Evolutionary conservation across 2,888 invertebrate species (phyloP).

Genomic region (Nowickia ferox): DNA sequence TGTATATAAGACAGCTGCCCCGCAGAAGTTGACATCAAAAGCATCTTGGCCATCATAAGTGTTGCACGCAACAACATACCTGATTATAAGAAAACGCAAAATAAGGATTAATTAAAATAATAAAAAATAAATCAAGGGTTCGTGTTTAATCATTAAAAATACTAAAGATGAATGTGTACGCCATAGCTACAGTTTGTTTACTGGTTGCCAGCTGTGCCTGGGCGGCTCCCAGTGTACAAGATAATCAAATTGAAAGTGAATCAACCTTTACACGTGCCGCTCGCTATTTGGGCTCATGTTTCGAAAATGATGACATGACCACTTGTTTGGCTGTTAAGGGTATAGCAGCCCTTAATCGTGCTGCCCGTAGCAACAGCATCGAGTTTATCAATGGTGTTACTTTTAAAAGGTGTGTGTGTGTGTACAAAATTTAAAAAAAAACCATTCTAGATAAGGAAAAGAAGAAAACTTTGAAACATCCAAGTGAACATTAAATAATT

Average conservation of each 20-base stretch:
- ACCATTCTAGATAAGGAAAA: neutral
- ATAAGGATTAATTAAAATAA: slow-evolving; percentile 45
- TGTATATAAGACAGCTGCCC: slow-evolving; percentile 82
- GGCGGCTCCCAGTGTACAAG: slow-evolving; percentile 81
- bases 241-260: slow-evolving; percentile 83
- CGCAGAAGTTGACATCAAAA: slow-evolving; percentile 82
- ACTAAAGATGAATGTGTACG: slow-evolving; percentile 82
- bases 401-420: slow-evolving; percentile 84
- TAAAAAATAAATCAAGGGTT: slow-evolving; percentile 11
- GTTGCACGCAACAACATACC: slow-evolving; percentile 76
- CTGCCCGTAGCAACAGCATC: slow-evolving; percentile 85
- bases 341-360: slow-evolving; percentile 84
- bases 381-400: slow-evolving; percentile 85
- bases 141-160: slow-evolving; percentile 51
- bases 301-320: slow-evolving; percentile 83
- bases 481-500: too few relatives aligned
- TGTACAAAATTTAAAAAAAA: slow-evolving; percentile 4
- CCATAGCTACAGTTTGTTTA: slow-evolving; percentile 77
- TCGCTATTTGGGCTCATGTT: slow-evolving; percentile 82
- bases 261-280: slow-evolving; percentile 81
- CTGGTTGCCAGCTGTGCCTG: slow-evolving; percentile 77
- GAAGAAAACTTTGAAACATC: neutral
- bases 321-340: slow-evolving; percentile 86
- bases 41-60: slow-evolving; percentile 81
- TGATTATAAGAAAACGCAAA: slow-evolving; percentile 71